phyloP scores from a whole-genome alignment of 2,888 invertebrate genomes.

The Drosophila macrothrix region DNA sequence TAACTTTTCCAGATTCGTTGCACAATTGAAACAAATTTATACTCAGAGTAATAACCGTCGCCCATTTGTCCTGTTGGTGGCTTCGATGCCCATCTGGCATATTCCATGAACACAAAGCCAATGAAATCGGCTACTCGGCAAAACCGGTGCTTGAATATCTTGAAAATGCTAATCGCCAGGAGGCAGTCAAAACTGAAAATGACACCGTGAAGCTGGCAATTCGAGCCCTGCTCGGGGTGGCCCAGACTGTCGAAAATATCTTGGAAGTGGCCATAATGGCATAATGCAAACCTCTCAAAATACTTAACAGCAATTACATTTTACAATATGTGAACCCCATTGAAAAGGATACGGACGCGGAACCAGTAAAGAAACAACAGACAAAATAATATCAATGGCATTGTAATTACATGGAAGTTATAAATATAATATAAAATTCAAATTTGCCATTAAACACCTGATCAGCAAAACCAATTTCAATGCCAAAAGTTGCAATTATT shows the following conservation, averaged over 20 bases:
- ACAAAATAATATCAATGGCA: slow-evolving; percentile 84
- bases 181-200: slow-evolving; percentile 92
- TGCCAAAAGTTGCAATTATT: slow-evolving; percentile 5
- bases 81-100: slow-evolving; percentile 99
- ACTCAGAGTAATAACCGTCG: slow-evolving; percentile 99
- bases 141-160: slow-evolving; percentile 99
- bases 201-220: slow-evolving; percentile 98
- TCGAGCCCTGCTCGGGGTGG: slow-evolving; percentile 97
- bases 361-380: slow-evolving; percentile 98
- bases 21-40: slow-evolving; percentile 96
- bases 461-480: background rate
- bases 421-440: background rate
- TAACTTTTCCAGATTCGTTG: slow-evolving; percentile 86
- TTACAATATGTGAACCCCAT: slow-evolving; percentile 97
- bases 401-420: too few species aligned
- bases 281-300: slow-evolving; percentile 89
- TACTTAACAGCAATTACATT: slow-evolving; percentile 96
- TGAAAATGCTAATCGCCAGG: slow-evolving; percentile 97
- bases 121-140: slow-evolving; percentile 98
- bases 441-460: background rate
- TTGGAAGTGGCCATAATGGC: slow-evolving; percentile 99
- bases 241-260: slow-evolving; percentile 99
- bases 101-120: slow-evolving; percentile 99
- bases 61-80: slow-evolving; percentile 99
- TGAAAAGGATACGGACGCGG: slow-evolving; percentile 98